Evolutionary conservation across 2,797 vertebrate genomes (phyloP).

Genomic region (Ispidina lecontei): DNA sequence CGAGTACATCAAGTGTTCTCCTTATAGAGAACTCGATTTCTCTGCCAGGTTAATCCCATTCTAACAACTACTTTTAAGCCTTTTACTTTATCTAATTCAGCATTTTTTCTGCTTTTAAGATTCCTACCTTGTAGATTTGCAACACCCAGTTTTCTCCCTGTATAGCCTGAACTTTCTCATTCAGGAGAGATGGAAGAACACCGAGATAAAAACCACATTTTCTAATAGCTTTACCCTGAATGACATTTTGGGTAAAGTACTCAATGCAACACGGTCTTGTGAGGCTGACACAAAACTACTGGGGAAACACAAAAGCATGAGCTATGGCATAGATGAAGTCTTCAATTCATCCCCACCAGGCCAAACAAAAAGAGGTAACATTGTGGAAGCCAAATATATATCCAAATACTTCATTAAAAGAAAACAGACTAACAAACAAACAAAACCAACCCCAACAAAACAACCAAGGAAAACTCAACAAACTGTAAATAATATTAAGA

Average conservation of each 20-base stretch:
- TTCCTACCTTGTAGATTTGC: background rate
- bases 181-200: background rate
- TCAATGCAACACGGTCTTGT: background rate
- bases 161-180: background rate
- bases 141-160: background rate
- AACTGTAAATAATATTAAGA: background rate
- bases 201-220: background rate
- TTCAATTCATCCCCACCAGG: background rate
- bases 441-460: background rate
- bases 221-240: background rate
- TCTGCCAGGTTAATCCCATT: background rate
- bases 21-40: background rate
- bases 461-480: too few species aligned
- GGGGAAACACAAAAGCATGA: background rate
- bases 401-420: background rate
- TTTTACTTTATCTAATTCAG: background rate
- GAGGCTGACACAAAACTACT: background rate
- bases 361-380: background rate
- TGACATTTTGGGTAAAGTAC: background rate
- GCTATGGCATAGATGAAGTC: background rate
- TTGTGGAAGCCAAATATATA: background rate
- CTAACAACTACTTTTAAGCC: background rate
- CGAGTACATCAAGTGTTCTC: background rate
- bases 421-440: too few species aligned
- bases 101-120: background rate